Evolutionary conservation across 2,113 vertebrate genomes (phyloP).

Genomic region (Limnothrissa miodon): DNA sequence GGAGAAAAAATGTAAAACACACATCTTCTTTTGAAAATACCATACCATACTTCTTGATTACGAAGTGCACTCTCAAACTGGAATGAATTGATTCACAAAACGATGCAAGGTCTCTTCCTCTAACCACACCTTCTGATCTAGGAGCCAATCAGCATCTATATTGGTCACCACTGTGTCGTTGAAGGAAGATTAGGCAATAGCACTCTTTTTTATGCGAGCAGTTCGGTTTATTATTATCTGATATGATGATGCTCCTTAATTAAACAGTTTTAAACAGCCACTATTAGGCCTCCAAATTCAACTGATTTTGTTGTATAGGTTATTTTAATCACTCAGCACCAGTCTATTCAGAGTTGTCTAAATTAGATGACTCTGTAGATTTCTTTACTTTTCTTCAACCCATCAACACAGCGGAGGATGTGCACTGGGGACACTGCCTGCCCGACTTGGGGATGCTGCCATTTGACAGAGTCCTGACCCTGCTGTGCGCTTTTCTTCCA

Average conservation of each 20-base stretch:
- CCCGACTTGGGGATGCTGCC: background rate
- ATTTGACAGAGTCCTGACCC: background rate
- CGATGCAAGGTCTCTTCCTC: constrained; percentile 38
- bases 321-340: background rate
- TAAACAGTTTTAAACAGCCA: background rate
- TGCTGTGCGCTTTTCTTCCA: background rate
- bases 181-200: constrained; percentile 14
- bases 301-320: background rate
- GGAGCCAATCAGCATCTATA: constrained; percentile 53
- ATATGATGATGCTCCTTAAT: background rate
- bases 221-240: no score
- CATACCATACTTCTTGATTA: constrained; percentile 12
- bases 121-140: constrained; percentile 61
- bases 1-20: background rate
- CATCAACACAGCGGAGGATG: background rate
- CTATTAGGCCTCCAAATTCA: background rate
- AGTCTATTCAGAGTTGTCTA: background rate
- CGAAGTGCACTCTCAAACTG: constrained; percentile 36
- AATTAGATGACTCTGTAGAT: background rate
- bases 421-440: background rate
- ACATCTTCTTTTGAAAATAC: background rate
- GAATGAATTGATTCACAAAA: constrained; percentile 45
- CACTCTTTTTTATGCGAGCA: background rate
- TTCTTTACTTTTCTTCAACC: background rate
- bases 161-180: constrained; percentile 29